These are phyloP conservation scores for Picus viridis DNA, from an alignment of 2,797 vertebrate species.

Conservation along the genomic window DNA sequence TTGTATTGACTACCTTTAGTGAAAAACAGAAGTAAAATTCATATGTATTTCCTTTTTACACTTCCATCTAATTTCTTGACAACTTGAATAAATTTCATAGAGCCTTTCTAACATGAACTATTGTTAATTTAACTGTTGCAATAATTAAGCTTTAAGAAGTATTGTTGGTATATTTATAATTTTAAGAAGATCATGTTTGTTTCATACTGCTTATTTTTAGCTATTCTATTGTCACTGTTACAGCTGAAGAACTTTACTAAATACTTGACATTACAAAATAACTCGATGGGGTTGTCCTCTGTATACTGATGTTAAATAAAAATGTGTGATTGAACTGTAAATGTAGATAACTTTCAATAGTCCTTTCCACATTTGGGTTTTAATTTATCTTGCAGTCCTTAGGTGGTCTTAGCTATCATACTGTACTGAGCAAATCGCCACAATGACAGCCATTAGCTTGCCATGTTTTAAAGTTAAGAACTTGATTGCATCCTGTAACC, in stretches of 20 bases:
- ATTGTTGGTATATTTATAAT: slow-evolving; percentile 75
- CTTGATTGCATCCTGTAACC: not conserved
- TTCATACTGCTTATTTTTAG: slow-evolving; percentile 75
- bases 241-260: slow-evolving; percentile 71
- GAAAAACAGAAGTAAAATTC: slow-evolving; percentile 75
- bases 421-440: slow-evolving; percentile 23
- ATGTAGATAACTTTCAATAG: slow-evolving; percentile 67
- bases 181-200: slow-evolving; percentile 73
- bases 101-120: slow-evolving; percentile 76
- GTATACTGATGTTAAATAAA: slow-evolving; percentile 76
- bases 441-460: slow-evolving; percentile 9
- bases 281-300: slow-evolving; percentile 73
- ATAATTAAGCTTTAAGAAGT: slow-evolving; percentile 76
- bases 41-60: slow-evolving; percentile 75
- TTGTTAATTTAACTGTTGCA: slow-evolving; percentile 75
- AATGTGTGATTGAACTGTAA: slow-evolving; percentile 67
- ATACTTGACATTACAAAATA: slow-evolving; percentile 66
- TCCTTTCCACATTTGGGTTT: slow-evolving; percentile 67
- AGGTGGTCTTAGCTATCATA: slow-evolving; percentile 20
- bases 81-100: slow-evolving; percentile 79
- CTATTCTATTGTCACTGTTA: slow-evolving; percentile 72
- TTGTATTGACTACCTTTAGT: slow-evolving; percentile 72
- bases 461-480: slow-evolving; percentile 10
- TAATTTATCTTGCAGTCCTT: slow-evolving; percentile 43
- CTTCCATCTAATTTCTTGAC: slow-evolving; percentile 77